These are phyloP conservation scores for Oreochromis tanganicae DNA, from an alignment of 2,113 vertebrate genomes.

Conservation along the genomic window DNA sequence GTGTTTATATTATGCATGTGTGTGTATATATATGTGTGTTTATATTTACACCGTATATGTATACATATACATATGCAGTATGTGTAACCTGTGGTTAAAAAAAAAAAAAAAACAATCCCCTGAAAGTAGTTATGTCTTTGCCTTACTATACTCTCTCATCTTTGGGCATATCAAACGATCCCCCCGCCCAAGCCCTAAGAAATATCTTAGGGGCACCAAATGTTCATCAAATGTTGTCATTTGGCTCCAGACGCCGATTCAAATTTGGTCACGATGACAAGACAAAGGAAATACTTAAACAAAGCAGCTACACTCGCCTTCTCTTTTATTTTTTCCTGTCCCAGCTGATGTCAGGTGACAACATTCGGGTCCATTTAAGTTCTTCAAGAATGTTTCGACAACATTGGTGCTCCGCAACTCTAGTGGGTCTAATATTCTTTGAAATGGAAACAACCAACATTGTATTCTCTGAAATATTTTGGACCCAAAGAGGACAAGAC, in stretches of 20 bases:
- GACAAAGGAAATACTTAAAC: slow-evolving; percentile 20
- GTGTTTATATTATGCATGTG: slow-evolving; percentile 78
- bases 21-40: slow-evolving; percentile 76
- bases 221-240: slow-evolving; percentile 15
- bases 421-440: neutral
- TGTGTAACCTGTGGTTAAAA: slow-evolving; percentile 67
- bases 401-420: slow-evolving; percentile 49
- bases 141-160: slow-evolving; percentile 67
- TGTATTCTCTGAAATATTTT: neutral
- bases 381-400: slow-evolving; percentile 15
- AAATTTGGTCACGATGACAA: neutral
- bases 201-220: neutral
- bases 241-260: slow-evolving; percentile 1
- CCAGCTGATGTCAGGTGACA: slow-evolving; percentile 22
- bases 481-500: slow-evolving; percentile 43
- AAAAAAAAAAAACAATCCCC: slow-evolving; percentile 54
- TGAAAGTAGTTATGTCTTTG: slow-evolving; percentile 69
- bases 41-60: slow-evolving; percentile 77
- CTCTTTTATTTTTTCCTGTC: slow-evolving; percentile 5
- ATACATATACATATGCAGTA: slow-evolving; percentile 77
- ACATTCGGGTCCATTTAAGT: slow-evolving; percentile 10
- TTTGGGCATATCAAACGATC: slow-evolving; percentile 54
- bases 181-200: neutral
- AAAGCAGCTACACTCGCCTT: slow-evolving; percentile 33
- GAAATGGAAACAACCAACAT: neutral